Evolutionary conservation across 2,888 invertebrate genomes (phyloP), one percentile per base, ranked within the genome.

Genomic region (Drosophila kanekoi): DNA sequence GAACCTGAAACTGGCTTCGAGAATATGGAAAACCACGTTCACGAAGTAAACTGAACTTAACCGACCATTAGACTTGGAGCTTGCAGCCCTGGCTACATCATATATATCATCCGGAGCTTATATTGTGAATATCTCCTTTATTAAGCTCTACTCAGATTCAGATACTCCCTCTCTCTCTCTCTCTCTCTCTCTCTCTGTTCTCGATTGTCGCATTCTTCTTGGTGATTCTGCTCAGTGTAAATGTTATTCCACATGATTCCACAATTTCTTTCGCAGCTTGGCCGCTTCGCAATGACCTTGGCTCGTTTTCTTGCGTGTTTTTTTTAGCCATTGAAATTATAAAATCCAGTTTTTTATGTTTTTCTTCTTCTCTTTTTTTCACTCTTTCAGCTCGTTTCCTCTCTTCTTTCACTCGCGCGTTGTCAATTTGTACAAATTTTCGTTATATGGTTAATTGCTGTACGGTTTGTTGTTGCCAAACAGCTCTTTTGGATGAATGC

Each of bases 231-330:
- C 32, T 23, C 63, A 66, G 63, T 63, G 63, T 66, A 68, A 28
- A 14, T 20, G 43, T 78, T 52, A 72, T 67, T 79, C 62, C 70
- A 70, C 70, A 75, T 75, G 79, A 82, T 79, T 79, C 83, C 89
- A 80, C 82, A 89, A 82, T 88, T 88, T 89, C 88, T 85, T 82
- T 82, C 49, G 40, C 69, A 63, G 68, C 81, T 56, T 59, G 56
- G 54, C 32, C 38, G 65, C 67, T 74, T 87, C 57, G 74, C 80
- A 70, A 65, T 89, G 86, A 87, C 86, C 86, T 87, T 87, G 90
- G 89, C 89, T 89, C 45, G 85, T 72, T 87, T 87, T 87, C 89
- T 87, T 89, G 90, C 73, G 84, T 89, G 89, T 74, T 32, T 53
- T 16, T 13, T 53, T 51, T 72, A 88, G 69, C 70, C 81, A 79